These are phyloP conservation scores for Drosophila subpulchrella DNA, from an alignment of 1,140 invertebrate genomes.

Conservation along the genomic window DNA sequence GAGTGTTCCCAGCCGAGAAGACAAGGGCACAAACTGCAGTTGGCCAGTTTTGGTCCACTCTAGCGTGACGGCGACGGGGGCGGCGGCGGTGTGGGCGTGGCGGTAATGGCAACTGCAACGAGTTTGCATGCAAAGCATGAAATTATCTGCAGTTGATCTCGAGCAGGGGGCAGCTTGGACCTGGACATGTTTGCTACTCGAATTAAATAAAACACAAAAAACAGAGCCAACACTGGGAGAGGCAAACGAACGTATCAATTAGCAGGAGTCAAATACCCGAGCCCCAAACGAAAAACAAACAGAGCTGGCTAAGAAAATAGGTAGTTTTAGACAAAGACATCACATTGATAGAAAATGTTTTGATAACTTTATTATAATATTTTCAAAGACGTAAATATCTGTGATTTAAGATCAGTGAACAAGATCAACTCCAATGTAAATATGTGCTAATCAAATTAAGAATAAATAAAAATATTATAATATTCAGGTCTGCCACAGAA, in stretches of 20 bases:
- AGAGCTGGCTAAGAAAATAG: conserved; percentile 9
- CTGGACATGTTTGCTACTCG: conserved; percentile 52
- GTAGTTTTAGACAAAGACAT: not conserved
- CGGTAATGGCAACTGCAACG: conserved; percentile 36
- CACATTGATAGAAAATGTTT: too few relatives aligned
- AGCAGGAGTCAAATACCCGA: conserved; percentile 41
- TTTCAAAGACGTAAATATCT: too few relatives aligned
- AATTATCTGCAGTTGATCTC: conserved; percentile 58
- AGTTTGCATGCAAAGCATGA: conserved; percentile 55
- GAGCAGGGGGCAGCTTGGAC: conserved; percentile 30
- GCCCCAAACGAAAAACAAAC: conserved; percentile 6
- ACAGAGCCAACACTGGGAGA: conserved; percentile 35
- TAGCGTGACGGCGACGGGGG: conserved; percentile 36
- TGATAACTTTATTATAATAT: too few relatives aligned
- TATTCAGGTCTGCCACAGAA: too few relatives aligned
- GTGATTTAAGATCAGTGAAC: not conserved
- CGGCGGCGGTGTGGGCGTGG: conserved; percentile 40
- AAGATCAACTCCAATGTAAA: too few relatives aligned
- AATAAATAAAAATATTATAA: too few relatives aligned
- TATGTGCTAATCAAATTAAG: too few relatives aligned
- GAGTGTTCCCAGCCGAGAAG: conserved; percentile 34
- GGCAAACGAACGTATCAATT: conserved; percentile 62
- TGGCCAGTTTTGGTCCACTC: conserved; percentile 51
- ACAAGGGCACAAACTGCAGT: conserved; percentile 34
- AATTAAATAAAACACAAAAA: conserved; percentile 41